Percentiles rank a stretch among this genome's conserved stretches.
phyloP scores from a whole-genome alignment of 2,888 invertebrate genomes.

The Amorpha juglandis region DNA sequence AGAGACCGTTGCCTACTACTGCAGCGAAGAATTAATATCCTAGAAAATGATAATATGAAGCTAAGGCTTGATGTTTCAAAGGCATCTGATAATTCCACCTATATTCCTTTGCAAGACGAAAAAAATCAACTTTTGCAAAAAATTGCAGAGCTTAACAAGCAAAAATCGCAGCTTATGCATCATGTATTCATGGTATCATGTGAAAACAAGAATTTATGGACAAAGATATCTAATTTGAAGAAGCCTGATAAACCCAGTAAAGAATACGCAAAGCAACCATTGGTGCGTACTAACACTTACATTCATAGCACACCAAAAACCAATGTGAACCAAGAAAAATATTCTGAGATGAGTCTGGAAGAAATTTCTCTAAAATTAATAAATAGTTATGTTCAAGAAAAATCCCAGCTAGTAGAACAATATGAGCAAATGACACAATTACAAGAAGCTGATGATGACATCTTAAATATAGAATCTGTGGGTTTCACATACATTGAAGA shows the following conservation, averaged over 20 bases:
- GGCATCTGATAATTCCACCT: conserved; percentile 55
- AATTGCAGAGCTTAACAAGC: conserved; percentile 88
- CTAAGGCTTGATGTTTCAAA: conserved; percentile 76
- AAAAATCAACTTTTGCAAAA: conserved; percentile 83
- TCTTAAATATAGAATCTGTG: conserved; percentile 84
- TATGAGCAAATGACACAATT: conserved; percentile 87
- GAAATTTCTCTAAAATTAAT: conserved; percentile 90
- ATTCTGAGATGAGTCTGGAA: conserved; percentile 87
- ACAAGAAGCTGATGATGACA: conserved; percentile 79
- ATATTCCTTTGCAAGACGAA: conserved; percentile 73
- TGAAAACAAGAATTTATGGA: conserved; percentile 93
- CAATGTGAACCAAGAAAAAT: conserved; percentile 82
- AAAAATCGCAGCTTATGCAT: conserved; percentile 90
- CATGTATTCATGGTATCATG: conserved; percentile 92
- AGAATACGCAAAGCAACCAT: conserved; percentile 60
- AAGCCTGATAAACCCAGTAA: conserved; percentile 58
- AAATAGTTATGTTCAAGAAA: conserved; percentile 88
- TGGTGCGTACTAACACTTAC: conserved; percentile 85
- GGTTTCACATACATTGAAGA: conserved; percentile 86
- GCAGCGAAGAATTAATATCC: conserved; percentile 87
- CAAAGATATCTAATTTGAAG: conserved; percentile 85
- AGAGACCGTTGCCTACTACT: conserved; percentile 91
- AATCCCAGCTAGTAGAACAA: conserved; percentile 87
- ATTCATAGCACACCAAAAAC: conserved; percentile 87
- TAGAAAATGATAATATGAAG: conserved; percentile 91